Evolutionary conservation across 2,888 invertebrate genomes (phyloP), one percentile per base, ranked within the genome.

Genomic region (Chironomus tentans): DNA sequence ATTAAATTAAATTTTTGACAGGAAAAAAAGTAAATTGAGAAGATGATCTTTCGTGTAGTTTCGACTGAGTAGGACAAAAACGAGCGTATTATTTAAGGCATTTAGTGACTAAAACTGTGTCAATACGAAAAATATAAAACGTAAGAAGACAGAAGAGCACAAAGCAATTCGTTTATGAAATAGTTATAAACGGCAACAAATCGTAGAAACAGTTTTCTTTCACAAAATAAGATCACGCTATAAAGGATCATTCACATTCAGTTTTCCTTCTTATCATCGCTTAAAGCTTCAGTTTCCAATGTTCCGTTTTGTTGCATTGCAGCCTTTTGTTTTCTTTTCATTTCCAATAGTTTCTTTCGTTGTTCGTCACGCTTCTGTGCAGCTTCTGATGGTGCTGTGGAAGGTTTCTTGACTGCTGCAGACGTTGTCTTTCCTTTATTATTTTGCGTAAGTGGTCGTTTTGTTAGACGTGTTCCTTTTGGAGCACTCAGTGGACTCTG

Each of bases 341-440:
- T 79, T 80, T 94, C 94, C 78, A 95, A 83, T 87, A 96, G 87
- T 79, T 92, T 91, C 79, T 91, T 91, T 78, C 95, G 87, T 62
- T 92, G 92, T 0, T 88, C 87, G 81, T 91, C 92, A 2, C 90
- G 85, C 78, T 88, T 87, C 80, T 87, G 84, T 0, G 87, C 86
- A 0, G 87, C 87, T 50, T 48, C 77, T 70, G 80, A 80, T 10
- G 81, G 78, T 73, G 79, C 79, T 47, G 80, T 78, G 3, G 79
- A 77, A 7, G 79, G 74, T 70, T 78, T 80, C 61, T 78, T 80
- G 15, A 38, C 28, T 61, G 68, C 74, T 62, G 76, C 70, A 61
- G 78, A 79, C 70, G 78, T 77, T 21, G 18, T 2, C n/a, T 76
- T 76, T 68, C 74, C 68, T 70, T 70, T 50, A 4, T 28, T 46